A percentile compares a stretch with the other conserved stretches of the same genome.
phyloP scores from a whole-genome alignment of 2,888 invertebrate genomes.

The Ischnura elegans region DNA sequence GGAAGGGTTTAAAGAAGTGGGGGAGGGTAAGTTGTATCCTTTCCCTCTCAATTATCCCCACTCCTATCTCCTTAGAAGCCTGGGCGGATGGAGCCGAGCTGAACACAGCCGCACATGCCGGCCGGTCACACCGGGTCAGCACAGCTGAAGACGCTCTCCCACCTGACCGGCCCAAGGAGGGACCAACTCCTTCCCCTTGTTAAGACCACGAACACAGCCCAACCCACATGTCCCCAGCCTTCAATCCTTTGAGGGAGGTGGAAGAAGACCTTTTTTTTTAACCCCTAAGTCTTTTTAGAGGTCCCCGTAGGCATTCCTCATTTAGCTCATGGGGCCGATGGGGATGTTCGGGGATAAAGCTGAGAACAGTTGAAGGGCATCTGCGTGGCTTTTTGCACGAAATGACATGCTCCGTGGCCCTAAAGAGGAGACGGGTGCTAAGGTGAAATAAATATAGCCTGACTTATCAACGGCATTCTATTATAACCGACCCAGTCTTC shows the following conservation, averaged over 20 bases:
- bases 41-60: conserved; percentile 37
- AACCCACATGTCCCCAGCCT: background rate
- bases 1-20: background rate
- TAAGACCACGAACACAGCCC: background rate
- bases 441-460: no score
- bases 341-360: background rate
- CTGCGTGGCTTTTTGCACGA: background rate
- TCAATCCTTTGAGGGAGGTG: background rate
- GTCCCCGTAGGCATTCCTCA: background rate
- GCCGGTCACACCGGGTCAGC: background rate
- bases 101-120: background rate
- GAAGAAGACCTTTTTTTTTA: background rate
- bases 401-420: background rate
- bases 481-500: no score
- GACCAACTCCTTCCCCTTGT: background rate
- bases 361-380: background rate
- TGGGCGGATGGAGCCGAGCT: background rate
- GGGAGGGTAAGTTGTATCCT: conserved; percentile 6
- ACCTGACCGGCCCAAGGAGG: background rate
- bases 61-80: background rate
- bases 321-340: background rate
- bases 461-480: no score
- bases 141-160: background rate
- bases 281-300: background rate
- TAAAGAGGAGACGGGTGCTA: no score